These are phyloP conservation scores for Malurus alboscapulatus DNA, from an alignment of 2,113 vertebrate species.

Conservation along the genomic window DNA sequence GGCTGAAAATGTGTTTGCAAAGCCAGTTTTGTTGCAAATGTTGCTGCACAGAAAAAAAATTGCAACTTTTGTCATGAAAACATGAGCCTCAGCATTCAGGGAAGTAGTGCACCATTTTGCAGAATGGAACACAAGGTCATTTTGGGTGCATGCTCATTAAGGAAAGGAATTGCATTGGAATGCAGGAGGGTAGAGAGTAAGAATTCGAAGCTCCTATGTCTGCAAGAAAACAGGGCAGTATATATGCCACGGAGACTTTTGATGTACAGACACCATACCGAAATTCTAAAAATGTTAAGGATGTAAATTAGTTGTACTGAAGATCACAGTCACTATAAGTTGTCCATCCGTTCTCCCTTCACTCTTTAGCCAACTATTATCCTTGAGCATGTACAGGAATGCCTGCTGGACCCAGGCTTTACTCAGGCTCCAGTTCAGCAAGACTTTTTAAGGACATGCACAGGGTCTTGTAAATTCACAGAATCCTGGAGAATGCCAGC, in stretches of 20 bases:
- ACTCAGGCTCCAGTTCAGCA: not conserved
- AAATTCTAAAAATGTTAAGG: constrained; percentile 16
- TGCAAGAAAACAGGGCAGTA: not conserved
- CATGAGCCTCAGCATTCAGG: not conserved
- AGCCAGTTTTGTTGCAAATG: not conserved
- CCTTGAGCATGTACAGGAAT: not conserved
- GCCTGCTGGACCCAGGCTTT: not conserved
- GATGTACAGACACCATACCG: not conserved
- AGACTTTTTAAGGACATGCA: not conserved
- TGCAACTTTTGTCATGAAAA: constrained; percentile 8
- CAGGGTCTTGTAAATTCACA: not conserved
- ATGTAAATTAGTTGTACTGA: not conserved
- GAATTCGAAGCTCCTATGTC: not conserved
- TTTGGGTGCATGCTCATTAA: constrained; percentile 33
- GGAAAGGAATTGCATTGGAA: constrained; percentile 43
- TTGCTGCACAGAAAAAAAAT: not conserved
- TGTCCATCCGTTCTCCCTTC: not conserved
- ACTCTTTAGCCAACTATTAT: not conserved
- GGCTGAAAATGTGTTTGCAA: not conserved
- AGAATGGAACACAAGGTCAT: constrained; percentile 19
- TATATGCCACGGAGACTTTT: not conserved
- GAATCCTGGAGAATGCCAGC: not conserved
- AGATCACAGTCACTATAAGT: not conserved
- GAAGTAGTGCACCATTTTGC: not conserved
- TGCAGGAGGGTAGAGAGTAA: constrained; percentile 16